phyloP scores from a whole-genome alignment of 2,888 invertebrate genomes.

The Isoperla grammatica region DNA sequence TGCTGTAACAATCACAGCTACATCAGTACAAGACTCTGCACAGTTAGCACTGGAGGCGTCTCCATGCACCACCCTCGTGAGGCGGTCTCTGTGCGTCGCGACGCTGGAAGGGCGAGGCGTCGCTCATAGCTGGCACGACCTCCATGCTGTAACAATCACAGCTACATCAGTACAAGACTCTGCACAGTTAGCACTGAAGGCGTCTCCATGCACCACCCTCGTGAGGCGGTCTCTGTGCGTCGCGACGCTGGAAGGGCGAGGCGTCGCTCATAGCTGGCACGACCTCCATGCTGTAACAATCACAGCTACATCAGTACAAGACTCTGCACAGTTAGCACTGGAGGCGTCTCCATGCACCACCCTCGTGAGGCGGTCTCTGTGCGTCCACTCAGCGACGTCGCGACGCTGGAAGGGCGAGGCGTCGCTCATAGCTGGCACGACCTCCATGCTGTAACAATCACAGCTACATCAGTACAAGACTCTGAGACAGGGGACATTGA shows the following conservation, averaged over 20 bases:
- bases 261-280: constrained; percentile 32
- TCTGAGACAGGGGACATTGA: too few species aligned
- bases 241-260: constrained; percentile 47
- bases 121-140: constrained; percentile 20
- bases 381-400: constrained; percentile 52
- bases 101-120: constrained; percentile 46
- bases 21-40: too few species aligned
- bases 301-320: constrained; percentile 45
- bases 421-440: constrained; percentile 26
- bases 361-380: constrained; percentile 49
- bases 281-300: constrained; percentile 50
- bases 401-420: constrained; percentile 48
- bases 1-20: neutral
- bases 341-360: constrained; percentile 50
- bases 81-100: constrained; percentile 49
- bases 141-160: neutral
- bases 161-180: too few species aligned
- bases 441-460: constrained; percentile 4
- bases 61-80: constrained; percentile 52
- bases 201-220: constrained; percentile 50
- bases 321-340: constrained; percentile 51
- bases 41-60: constrained; percentile 45
- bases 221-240: constrained; percentile 50
- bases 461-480: too few species aligned
- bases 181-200: constrained; percentile 45